Evolutionary conservation across 2,797 vertebrate species (phyloP).

Genomic region (Buphagus erythrorhynchus): DNA sequence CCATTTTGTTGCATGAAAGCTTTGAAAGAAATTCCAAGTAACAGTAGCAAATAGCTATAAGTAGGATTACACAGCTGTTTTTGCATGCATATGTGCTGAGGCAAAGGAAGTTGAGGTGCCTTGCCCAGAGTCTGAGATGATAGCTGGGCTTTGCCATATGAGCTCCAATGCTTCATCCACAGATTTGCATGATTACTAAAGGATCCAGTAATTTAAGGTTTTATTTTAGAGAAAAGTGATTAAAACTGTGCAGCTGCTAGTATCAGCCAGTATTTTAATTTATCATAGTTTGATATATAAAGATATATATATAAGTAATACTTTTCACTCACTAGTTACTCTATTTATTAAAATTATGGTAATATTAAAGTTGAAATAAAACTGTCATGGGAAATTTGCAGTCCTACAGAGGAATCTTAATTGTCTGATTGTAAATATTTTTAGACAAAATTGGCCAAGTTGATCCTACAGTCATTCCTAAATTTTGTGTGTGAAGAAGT

Average conservation of each 20-base stretch:
- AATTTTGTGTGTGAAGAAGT: background rate
- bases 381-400: background rate
- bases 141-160: background rate
- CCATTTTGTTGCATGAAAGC: background rate
- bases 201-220: background rate
- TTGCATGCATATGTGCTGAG: background rate
- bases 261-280: background rate
- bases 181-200: background rate
- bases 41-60: background rate
- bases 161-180: background rate
- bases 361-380: conserved; percentile 1
- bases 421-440: background rate
- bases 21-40: background rate
- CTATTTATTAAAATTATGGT: background rate
- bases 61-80: background rate
- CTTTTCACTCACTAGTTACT: background rate
- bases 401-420: background rate
- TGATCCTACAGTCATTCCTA: background rate
- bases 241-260: background rate
- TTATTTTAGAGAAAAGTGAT: background rate
- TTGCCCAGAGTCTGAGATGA: background rate
- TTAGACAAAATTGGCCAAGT: background rate
- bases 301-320: background rate
- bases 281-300: background rate
- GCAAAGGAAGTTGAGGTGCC: background rate